A percentile compares a stretch with the other conserved stretches of the same genome.
Evolutionary conservation across 2,113 vertebrate species (phyloP).

Genomic region (Salvelinus alpinus): DNA sequence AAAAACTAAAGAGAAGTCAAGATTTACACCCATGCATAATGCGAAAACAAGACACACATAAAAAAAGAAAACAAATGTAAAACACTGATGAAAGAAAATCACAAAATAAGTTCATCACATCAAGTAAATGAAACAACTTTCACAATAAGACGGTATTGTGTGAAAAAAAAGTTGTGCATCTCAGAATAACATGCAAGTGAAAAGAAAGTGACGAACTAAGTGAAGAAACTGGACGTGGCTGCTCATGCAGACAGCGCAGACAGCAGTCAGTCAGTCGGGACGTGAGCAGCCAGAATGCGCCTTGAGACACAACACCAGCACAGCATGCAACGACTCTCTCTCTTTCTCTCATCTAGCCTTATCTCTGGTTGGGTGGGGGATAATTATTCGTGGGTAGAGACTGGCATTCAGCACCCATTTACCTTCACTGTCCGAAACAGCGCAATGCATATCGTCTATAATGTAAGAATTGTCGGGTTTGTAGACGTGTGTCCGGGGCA

Average conservation of each 20-base stretch:
- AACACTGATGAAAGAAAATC: constrained; percentile 47
- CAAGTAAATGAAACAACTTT: constrained; percentile 32
- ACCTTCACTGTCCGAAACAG: constrained; percentile 99
- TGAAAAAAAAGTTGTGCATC: constrained; percentile 51
- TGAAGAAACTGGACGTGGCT: background rate
- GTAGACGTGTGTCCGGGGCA: constrained; percentile 90
- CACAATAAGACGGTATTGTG: constrained; percentile 35
- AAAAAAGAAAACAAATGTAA: constrained; percentile 33
- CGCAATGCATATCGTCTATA: constrained; percentile 97
- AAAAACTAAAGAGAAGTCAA: constrained; percentile 56
- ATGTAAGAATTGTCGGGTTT: constrained; percentile 96
- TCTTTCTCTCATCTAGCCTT: constrained; percentile 44
- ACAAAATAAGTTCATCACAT: constrained; percentile 26
- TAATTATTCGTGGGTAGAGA: constrained; percentile 70
- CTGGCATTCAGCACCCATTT: constrained; percentile 83
- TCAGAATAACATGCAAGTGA: constrained; percentile 54
- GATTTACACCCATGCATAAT: constrained; percentile 66
- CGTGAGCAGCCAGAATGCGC: constrained; percentile 61
- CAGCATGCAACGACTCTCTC: constrained; percentile 74
- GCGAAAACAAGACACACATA: constrained; percentile 48
- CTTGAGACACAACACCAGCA: constrained; percentile 69
- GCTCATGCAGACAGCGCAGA: constrained; percentile 50
- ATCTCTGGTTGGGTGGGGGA: constrained; percentile 75
- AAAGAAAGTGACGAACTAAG: background rate
- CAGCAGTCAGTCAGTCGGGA: constrained; percentile 75